Evolutionary conservation across 1,140 invertebrate genomes (phyloP), one percentile per base, ranked within the genome.

Genomic region (Anoplophora glabripennis): DNA sequence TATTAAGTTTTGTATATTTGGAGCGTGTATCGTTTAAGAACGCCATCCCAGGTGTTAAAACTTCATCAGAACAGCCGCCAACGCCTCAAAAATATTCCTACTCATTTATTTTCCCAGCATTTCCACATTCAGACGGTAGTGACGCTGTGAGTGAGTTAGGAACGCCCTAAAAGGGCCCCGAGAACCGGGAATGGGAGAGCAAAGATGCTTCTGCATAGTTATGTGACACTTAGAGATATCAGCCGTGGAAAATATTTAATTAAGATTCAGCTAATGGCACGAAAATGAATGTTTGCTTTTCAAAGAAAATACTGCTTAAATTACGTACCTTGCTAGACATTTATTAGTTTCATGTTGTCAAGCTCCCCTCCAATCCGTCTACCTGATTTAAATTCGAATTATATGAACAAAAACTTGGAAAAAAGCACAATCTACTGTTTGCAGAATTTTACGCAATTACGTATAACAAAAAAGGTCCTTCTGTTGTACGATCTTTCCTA

Each of bases 171-270:
- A 52, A 52, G 46, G 18, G 46, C 28, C 11, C 9, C 46, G 12
- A 5, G 17, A 46, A 15, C 44, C 35, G 49, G 4, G 49, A 17
- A n/a, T 35, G 36, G 11, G 40, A 45, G 53, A 15, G 41, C 18
- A 44, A 54, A 54, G 53, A 54, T 54, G 63, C 61, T 65, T 46
- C 64, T 63, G 68, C 71, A 72, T 72, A 70, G 67, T 72, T 72
- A 68, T 68, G 71, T 72, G 71, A 72, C 69, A 71, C 71, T 71
- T 71, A 57, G 68, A 72, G 71, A 72, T 72, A 72, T 72, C 68
- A 64, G 61, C 61, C 54, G 59, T 61, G 40, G 67, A 72, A 72
- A 72, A 66, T 72, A 72, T 72, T 72, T 72, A 72, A 72, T 72
- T 72, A 72, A 72, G 71, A 70, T 72, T 72, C 71, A 61, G 62